phyloP scores from a whole-genome alignment of 2,797 vertebrate genomes.

The Naso thynnoides region DNA sequence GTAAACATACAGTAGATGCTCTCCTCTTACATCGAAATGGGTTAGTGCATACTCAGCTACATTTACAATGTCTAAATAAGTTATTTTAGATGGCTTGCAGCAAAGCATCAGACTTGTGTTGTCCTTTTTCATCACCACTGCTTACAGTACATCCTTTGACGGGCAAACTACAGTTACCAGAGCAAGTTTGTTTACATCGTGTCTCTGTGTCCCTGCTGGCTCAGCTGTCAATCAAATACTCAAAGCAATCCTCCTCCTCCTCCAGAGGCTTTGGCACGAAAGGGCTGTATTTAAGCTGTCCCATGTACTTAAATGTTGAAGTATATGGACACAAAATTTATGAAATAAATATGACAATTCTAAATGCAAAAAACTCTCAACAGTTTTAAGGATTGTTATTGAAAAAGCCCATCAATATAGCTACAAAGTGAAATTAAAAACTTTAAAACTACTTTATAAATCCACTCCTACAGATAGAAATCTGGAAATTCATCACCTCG shows the following conservation, averaged over 20 bases:
- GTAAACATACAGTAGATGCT: background rate
- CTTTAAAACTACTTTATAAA: background rate
- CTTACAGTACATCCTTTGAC: slow-evolving; percentile 3
- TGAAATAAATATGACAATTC: background rate
- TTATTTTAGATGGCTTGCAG: background rate
- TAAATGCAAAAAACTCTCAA: background rate
- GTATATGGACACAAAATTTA: background rate
- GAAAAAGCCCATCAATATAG: too few relatives aligned
- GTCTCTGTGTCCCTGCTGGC: slow-evolving; percentile 20
- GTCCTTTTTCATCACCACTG: background rate
- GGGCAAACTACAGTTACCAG: slow-evolving; percentile 19
- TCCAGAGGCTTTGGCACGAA: background rate
- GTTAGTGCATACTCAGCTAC: background rate
- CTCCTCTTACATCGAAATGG: background rate
- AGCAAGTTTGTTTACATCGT: slow-evolving; percentile 21
- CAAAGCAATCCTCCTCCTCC: background rate
- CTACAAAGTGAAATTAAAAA: background rate
- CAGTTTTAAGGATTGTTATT: too few relatives aligned
- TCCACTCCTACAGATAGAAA: background rate
- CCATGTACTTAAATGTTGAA: background rate
- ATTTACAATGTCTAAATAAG: background rate
- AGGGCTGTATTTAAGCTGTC: slow-evolving; percentile 3
- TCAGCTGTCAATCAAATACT: slow-evolving; percentile 39
- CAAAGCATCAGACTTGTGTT: background rate
- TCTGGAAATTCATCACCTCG: background rate